Conservation (phyloP, 2,888 invertebrate genomes). For the Caenorhabditis afra region DNA sequence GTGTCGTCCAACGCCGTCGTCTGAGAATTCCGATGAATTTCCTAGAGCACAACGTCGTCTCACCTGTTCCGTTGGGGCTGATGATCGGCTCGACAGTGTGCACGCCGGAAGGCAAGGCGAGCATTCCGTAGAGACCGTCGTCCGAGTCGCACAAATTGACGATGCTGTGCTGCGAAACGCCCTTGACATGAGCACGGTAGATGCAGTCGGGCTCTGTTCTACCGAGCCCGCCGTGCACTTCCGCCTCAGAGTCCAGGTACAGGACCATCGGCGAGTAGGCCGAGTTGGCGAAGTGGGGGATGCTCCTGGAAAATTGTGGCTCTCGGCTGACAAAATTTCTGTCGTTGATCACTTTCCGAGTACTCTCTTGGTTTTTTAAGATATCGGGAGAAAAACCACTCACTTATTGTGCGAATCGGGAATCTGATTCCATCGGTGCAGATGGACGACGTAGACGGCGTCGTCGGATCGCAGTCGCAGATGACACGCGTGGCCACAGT, state of each 20-base stretch:
- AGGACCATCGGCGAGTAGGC: conserved; percentile 72
- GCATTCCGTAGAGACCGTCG: conserved; percentile 77
- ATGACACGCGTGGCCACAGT: conserved; percentile 73
- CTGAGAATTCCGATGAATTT: no score
- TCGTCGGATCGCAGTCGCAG: conserved; percentile 69
- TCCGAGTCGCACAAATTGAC: conserved; percentile 78
- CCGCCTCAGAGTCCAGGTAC: conserved; percentile 72
- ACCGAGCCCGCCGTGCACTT: conserved; percentile 66
- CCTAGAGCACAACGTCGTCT: no score
- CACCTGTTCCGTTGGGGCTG: conserved; percentile 43
- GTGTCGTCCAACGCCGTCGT: conserved; percentile 43
- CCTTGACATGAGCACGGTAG: conserved; percentile 73
- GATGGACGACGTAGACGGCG: conserved; percentile 62
- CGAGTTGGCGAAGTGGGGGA: conserved; percentile 59
- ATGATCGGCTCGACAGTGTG: conserved; percentile 76
- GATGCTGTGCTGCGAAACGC: conserved; percentile 69
- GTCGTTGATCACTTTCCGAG: no score
- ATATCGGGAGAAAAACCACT: neutral
- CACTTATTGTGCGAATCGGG: conserved; percentile 62
- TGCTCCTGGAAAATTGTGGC: conserved; percentile 44
- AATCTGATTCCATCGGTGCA: conserved; percentile 66
- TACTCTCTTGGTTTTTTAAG: no score
- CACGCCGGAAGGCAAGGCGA: conserved; percentile 75
- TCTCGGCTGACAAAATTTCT: no score
- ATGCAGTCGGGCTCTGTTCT: conserved; percentile 71